Base-by-base conservation (phyloP, 2,888 invertebrate genomes). In the Dynastes tityus region DNA sequence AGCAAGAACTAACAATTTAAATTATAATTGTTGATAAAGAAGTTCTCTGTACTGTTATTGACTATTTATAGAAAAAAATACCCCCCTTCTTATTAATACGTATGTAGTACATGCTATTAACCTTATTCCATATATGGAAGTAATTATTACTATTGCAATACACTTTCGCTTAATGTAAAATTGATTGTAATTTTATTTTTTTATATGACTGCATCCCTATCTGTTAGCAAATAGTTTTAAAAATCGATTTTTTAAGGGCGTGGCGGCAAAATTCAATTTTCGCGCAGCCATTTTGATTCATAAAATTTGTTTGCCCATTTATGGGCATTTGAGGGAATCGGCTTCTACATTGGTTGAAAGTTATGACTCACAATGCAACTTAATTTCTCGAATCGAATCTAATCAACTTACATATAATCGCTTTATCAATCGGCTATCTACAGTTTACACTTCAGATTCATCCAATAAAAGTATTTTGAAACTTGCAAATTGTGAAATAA, bases 281-380 rank as follows among this genome's bases (percentile, higher is more conserved):
- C 77, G 65, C 81, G 84, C 86, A 82, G 87, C 88, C 89, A 88
- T 89, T 82, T 88, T 88, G 86, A 82, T 76, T 75, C 78, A 78
- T 76, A 74, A 70, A 76, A 78, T 77, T 67, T 78, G 89, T 87
- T 90, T 89, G 88, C 88, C 92, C 92, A 88, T 92, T 91, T 90
- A 92, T 90, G 92, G 92, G 90, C 92, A 92, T 92, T 90, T 90
- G 89, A 88, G 88, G 87, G 89, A 90, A 89, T 88, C 90, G 87
- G 88, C 86, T 86, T 86, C 87, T 87, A 90, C 89, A 92, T 92
- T 92, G 92, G 92, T 85, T 87, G 87, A 88, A 86, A 85, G 78
- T 79, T 81, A 80, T 85, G 84, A 85, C 81, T 83, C 85, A 84
- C 80, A 37, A 61, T 76, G 58, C 67, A 22, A 61, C 61, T 27